Conservation (phyloP, 1,140 invertebrate genomes). For the Cyclargus thomasi region DNA sequence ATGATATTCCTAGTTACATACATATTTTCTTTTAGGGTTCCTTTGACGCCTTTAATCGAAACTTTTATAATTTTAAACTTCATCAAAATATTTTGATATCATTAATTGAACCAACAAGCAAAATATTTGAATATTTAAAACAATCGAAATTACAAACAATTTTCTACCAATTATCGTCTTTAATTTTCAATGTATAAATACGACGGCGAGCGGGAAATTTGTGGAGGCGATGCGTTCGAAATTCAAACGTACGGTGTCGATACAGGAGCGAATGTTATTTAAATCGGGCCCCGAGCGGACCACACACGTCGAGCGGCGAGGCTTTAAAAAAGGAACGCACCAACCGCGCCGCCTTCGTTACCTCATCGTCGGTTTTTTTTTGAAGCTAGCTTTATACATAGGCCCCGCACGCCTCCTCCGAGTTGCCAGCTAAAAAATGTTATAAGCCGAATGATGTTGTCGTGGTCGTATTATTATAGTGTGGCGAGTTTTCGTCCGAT, state of each 20-base stretch:
- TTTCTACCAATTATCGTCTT: conserved; percentile 40
- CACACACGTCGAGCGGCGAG: conserved; percentile 56
- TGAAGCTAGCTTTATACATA: conserved; percentile 52
- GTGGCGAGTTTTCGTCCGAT: conserved; percentile 41
- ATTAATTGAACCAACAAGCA: conserved; percentile 31
- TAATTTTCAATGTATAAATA: conserved; percentile 35
- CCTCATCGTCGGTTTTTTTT: conserved; percentile 62
- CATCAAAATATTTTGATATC: conserved; percentile 7
- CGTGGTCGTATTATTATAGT: conserved; percentile 46
- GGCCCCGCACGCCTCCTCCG: conserved; percentile 37
- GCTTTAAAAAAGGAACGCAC: conserved; percentile 62
- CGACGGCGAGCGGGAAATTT: conserved; percentile 30
- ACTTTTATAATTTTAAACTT: background rate
- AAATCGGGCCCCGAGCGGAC: conserved; percentile 36
- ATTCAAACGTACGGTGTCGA: conserved; percentile 23
- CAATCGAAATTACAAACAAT: conserved; percentile 36
- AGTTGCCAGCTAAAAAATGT: conserved; percentile 44
- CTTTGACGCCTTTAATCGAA: background rate
- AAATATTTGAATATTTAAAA: conserved; percentile 31
- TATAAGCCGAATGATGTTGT: conserved; percentile 53
- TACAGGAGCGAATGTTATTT: conserved; percentile 22
- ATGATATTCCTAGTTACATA: background rate
- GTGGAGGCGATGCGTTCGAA: conserved; percentile 23
- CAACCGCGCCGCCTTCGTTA: conserved; percentile 63
- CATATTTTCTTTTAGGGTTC: background rate